phyloP scores from a whole-genome alignment of 1,140 invertebrate species.

The Parasteatoda tepidariorum region DNA sequence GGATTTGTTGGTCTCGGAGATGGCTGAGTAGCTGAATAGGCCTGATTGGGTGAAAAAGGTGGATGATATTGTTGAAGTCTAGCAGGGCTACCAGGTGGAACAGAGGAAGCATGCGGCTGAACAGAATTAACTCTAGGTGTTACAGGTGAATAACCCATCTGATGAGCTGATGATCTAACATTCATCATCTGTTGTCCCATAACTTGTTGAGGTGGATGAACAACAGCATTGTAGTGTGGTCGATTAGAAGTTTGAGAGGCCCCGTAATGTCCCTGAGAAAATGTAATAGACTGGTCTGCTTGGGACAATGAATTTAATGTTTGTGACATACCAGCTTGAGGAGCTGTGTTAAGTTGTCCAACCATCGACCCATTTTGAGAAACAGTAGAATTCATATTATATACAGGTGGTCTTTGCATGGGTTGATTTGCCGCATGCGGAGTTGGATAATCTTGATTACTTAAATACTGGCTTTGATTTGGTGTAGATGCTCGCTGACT shows the following conservation, averaged over 20 bases:
- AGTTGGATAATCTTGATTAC: conserved; percentile 46
- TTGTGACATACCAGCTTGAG: conserved; percentile 51
- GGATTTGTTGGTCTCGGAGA: conserved; percentile 43
- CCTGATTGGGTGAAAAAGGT: conserved; percentile 50
- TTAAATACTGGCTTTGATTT: conserved; percentile 58
- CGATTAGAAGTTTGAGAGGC: conserved; percentile 52
- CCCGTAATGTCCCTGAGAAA: conserved; percentile 61
- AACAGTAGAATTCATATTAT: conserved; percentile 52
- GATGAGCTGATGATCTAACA: conserved; percentile 45
- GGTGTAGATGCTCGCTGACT: conserved; percentile 38
- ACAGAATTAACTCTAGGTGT: conserved; percentile 55
- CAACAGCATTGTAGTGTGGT: conserved; percentile 48
- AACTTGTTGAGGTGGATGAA: conserved; percentile 35
- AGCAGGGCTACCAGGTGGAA: conserved; percentile 53
- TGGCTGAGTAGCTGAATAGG: conserved; percentile 27
- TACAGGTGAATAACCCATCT: conserved; percentile 57
- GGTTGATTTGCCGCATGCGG: conserved; percentile 35
- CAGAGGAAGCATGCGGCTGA: conserved; percentile 39
- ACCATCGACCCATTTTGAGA: conserved; percentile 57
- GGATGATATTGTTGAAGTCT: conserved; percentile 53
- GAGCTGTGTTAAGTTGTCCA: conserved; percentile 33
- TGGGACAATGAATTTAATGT: conserved; percentile 42
- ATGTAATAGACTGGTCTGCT: conserved; percentile 51
- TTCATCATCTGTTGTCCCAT: conserved; percentile 48
- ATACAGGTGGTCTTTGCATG: conserved; percentile 59